Evolutionary conservation across 2,113 vertebrate species (phyloP), one percentile per base, ranked within the genome.

Genomic region (Leuciscus idus): DNA sequence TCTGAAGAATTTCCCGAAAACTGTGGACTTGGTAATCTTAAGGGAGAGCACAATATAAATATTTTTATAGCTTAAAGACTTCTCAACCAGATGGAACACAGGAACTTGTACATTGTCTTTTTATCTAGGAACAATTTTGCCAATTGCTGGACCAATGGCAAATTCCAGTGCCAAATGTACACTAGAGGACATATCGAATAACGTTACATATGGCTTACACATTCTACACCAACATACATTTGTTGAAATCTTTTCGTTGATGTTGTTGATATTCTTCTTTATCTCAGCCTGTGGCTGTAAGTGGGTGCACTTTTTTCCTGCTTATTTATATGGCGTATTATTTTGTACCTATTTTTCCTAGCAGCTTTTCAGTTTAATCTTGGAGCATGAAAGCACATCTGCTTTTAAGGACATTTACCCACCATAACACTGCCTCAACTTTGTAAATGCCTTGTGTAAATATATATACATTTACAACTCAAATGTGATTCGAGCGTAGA

Each of bases 71-170:
- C 61, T 48, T 43, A 57, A 77, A 86, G 78, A 89, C 82, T 89
- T 93, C 85, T 92, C 88, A 90, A 79, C 91, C 90, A 91, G 89
- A 92, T 92, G 72, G 88, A 91, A 92, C 72, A 91, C 90, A 93
- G 82, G 79, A 85, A 88, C 85, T 85, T 87, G 89, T 90, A 87
- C 80, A 90, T 87, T 39, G 26, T 84, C 73, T 90, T 88, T 90
- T 95, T 96, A 97, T 93, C 93, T 95, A 95, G 93, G 93, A 95
- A 95, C 77, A 94, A 93, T 96, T 82, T 98, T 99, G 98, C 98
- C 98, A 97, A 97, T 98, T 99, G 98, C 98, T 99, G 98, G 98
- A 99, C 97, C 98, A 99, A 99, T 97, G 98, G 98, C 98, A 97
- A 98, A 97, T 93, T 87, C 93, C 95, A 96, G 97, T 99, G 97